A percentile compares a stretch with the other conserved stretches of the same genome.
phyloP scores from a whole-genome alignment of 2,113 vertebrate species.

The Phalacrocorax brasilianus region DNA sequence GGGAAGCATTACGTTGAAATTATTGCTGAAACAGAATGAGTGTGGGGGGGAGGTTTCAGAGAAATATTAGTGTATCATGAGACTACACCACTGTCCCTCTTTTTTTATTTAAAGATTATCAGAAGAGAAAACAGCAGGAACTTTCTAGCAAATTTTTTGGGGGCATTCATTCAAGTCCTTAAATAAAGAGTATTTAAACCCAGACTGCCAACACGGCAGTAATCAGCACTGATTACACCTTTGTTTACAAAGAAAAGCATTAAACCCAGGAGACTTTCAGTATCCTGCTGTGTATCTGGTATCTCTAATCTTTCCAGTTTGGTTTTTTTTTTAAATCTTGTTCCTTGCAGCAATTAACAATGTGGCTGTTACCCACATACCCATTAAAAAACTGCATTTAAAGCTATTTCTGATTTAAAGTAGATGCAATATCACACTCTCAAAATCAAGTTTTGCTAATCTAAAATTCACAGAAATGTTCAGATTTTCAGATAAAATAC shows the following conservation, averaged over 20 bases:
- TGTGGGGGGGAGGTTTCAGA: background rate
- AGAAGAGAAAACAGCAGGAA: background rate
- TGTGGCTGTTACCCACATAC: background rate
- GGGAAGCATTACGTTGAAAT: background rate
- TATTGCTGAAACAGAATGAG: background rate
- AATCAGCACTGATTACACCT: background rate
- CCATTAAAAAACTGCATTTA: background rate
- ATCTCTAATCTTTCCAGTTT: background rate
- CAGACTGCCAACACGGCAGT: background rate
- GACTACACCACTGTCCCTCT: background rate
- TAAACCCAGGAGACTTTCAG: background rate
- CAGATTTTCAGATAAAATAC: background rate
- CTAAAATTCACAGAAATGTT: background rate
- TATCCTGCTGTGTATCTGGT: background rate
- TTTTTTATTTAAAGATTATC: background rate
- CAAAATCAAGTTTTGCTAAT: background rate
- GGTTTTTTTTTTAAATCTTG: background rate
- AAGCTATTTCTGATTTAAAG: background rate
- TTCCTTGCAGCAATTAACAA: background rate
- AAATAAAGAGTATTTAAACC: background rate
- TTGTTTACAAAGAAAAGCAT: background rate
- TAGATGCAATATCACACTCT: background rate
- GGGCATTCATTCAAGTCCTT: background rate
- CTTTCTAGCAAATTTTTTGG: background rate
- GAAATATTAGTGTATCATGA: background rate